Evolutionary conservation across 2,113 vertebrate species (phyloP).

Genomic region (Rhinolophus sinicus): DNA sequence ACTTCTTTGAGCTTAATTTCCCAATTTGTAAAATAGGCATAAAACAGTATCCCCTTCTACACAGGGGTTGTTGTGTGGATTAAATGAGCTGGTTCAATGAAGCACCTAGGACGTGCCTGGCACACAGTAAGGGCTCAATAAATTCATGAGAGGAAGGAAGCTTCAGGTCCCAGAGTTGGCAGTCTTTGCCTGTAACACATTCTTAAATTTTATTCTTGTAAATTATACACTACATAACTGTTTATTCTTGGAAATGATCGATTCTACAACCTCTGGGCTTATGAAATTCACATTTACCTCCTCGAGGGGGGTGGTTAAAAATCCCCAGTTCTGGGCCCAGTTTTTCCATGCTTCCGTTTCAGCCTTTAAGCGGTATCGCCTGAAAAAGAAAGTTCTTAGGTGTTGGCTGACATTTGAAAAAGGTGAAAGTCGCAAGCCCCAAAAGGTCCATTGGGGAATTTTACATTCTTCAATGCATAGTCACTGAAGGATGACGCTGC

Average conservation of each 20-base stretch:
- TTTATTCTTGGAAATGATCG: not conserved
- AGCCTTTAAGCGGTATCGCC: constrained; percentile 79
- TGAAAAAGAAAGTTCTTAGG: constrained; percentile 58
- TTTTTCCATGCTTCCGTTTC: constrained; percentile 79
- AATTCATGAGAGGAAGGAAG: accelerated
- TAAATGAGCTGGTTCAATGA: accelerated
- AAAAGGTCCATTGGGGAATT: accelerated
- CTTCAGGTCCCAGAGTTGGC: not conserved
- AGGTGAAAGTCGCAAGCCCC: not conserved
- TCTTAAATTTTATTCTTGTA: not conserved
- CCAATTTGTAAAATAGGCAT: not conserved
- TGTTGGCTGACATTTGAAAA: not conserved
- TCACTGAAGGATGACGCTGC: accelerated
- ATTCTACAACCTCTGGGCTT: not conserved
- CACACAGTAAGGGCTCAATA: accelerated
- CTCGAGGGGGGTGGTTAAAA: constrained; percentile 77
- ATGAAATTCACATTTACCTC: constrained; percentile 82
- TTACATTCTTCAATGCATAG: accelerated
- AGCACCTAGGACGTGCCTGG: not conserved
- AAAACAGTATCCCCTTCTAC: too few relatives aligned
- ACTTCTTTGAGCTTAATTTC: not conserved
- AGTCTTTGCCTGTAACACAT: accelerated
- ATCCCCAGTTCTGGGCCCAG: constrained; percentile 88
- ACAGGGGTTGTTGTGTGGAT: accelerated
- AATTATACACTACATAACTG: not conserved